Base-by-base conservation (phyloP, 2,888 invertebrate genomes). In the Osmoderma eremita region DNA sequence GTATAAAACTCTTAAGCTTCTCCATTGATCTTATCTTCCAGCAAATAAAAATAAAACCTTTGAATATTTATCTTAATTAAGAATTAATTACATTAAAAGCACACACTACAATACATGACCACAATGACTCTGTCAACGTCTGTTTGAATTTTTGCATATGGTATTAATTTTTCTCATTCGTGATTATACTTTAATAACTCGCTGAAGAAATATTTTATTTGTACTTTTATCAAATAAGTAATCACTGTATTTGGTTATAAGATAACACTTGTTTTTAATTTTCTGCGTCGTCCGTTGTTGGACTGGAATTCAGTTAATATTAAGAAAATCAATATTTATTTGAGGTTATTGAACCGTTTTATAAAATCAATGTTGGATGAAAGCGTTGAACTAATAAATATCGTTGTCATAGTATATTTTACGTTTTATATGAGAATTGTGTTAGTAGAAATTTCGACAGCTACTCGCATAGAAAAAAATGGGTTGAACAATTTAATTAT, bases 341-440 rank as follows among this genome's bases (percentile, higher is more conserved):
- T 10, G 58, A 61, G 58, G 58, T 61, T 61, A 61, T 61, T 61
- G 58, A 61, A 61, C 58, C 30, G 58, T 61, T 61, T 61, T 61
- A 41, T 61, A 61, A 61, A 61, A 61, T 61, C 58, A 45, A 61
- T 61, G 58, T 61, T 61, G 58, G 45, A 61, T 45, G 45, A 61
- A 61, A 45, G 58, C 58, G 12, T 13, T 24, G 36, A 45, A 30
- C 30, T 61, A 45, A 42, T 61, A 61, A 45, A 61, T 45, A 24
- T 24, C 58, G 15, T 42, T 58, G 58, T 45, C 58, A 58, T 58
- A 53, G 51, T 15, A n/a, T 39, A 61, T 45, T 61, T 45, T 45
- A 61, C 45, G 30, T 30, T 15, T 45, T n/a, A 15, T 15, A 41
- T 61, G 45, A 24, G 30, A 56, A 56, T 41, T 56, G 20, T 56